Evolutionary conservation across 2,113 vertebrate species (phyloP).

Genomic region (Dasyornis broadbenti): DNA sequence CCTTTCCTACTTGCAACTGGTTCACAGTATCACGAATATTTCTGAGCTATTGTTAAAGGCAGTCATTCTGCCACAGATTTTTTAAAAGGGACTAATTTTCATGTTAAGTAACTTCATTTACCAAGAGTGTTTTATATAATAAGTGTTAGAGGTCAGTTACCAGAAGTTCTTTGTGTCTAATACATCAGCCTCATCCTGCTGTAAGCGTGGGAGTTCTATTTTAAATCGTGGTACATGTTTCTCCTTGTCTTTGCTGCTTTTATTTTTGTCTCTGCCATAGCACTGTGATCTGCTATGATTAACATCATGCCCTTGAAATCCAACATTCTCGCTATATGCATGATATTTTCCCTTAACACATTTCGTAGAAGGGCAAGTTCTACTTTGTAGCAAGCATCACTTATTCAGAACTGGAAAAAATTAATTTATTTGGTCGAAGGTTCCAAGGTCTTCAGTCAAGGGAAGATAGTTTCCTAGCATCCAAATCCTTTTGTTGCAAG

Average conservation of each 20-base stretch:
- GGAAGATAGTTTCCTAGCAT: slow-evolving; percentile 6
- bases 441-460: slow-evolving; percentile 45
- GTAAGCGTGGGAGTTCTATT: slow-evolving; percentile 28
- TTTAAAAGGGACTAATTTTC: background rate
- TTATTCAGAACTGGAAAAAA: slow-evolving; percentile 74
- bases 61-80: background rate
- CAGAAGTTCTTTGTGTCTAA: slow-evolving; percentile 18
- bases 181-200: background rate
- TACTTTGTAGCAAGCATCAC: slow-evolving; percentile 66
- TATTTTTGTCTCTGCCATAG: slow-evolving; percentile 33
- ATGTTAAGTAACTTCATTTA: background rate
- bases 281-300: slow-evolving; percentile 58
- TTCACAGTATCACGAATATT: background rate
- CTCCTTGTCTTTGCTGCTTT: background rate
- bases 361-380: slow-evolving; percentile 73
- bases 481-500: background rate
- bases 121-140: background rate
- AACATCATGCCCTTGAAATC: slow-evolving; percentile 66
- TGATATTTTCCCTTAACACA: slow-evolving; percentile 72
- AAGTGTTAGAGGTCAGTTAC: background rate
- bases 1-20: background rate
- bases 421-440: slow-evolving; percentile 68
- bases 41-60: background rate
- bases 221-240: background rate
- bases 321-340: slow-evolving; percentile 37